A percentile compares a stretch with the other conserved stretches of the same genome.
These are phyloP conservation scores for Phocoena sinus DNA, from an alignment of 2,113 vertebrate genomes.

Conservation along the genomic window DNA sequence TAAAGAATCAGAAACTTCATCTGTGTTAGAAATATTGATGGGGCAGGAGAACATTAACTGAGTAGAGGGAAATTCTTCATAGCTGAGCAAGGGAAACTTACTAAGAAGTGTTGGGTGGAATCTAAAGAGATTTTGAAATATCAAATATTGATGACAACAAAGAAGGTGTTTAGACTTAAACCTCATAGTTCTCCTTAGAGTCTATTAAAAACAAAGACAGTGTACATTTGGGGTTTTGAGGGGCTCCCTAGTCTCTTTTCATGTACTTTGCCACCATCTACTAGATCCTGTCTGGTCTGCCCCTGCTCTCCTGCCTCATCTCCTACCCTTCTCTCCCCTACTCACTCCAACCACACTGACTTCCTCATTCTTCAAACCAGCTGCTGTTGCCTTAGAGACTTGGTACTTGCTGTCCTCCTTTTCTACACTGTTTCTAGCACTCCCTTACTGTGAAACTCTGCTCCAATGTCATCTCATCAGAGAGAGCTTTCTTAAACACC, in stretches of 20 bases:
- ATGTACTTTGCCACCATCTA: neutral
- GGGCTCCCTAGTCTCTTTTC: neutral
- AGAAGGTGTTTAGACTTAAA: neutral
- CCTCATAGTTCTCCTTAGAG: neutral
- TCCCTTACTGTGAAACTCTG: neutral
- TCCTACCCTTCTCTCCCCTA: neutral
- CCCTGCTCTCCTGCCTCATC: neutral
- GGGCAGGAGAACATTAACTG: neutral
- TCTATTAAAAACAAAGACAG: neutral
- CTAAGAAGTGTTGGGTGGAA: neutral
- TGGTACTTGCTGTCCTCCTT: neutral
- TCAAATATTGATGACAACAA: neutral
- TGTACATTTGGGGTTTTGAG: neutral
- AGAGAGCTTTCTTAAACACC: neutral
- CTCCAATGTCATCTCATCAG: neutral
- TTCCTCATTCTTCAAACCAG: neutral
- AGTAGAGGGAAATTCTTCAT: neutral
- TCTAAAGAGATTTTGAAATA: neutral
- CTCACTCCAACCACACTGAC: neutral
- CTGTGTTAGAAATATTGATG: neutral
- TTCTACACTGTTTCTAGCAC: neutral
- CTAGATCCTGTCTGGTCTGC: neutral
- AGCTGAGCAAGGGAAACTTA: neutral
- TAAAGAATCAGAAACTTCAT: neutral
- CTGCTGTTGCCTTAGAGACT: neutral